Base-by-base conservation (phyloP, 2,888 invertebrate genomes). In the Calameuta idolon region DNA sequence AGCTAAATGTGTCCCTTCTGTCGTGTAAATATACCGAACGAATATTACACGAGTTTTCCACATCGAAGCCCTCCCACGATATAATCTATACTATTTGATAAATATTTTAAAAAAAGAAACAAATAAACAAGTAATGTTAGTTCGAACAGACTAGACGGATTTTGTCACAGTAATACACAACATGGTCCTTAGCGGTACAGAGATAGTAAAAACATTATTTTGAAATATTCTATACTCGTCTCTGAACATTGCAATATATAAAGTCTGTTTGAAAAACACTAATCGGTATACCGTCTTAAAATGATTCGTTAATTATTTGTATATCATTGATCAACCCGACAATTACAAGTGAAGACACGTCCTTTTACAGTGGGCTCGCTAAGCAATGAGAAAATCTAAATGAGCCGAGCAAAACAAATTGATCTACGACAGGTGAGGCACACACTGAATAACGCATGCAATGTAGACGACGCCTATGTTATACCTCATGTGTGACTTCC, bases 21-120 rank as follows among this genome's bases (percentile, higher is more conserved):
- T 31, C 31, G 71, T 71, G 12, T 12, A 71, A 71, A 71, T 15
- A 33, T 9, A 23, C 31, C 31, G 31, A 71, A 71, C 71, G 5
- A 33, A 34, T 31, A 71, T 71, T 71, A 71, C 15, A 31, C 33
- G 71, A 31, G 33, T 31, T 71, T 71, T 34, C 31, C 31, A 34
- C 71, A 31, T 31, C 71, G 71, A 69, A 34, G 33, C 71, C 71
- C 71, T 71, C 31, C 30, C 71, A 71, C 71, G 23, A 55, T 23
- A 55, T 55, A 23, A 9, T 55, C 5, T 9, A 55, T 55, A 33
- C 33, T 5, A 9, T 9, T 55, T 55, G 23, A 23, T 15, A 55
- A 55, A 55, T 23, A 23, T 55, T 55, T 15, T 2, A 23, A 15
- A 55, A 15, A 15, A 15, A 55, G 37, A 37, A 37, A 37, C 37